phyloP scores from a whole-genome alignment of 1,140 invertebrate species.

The Hormaphis cornu region DNA sequence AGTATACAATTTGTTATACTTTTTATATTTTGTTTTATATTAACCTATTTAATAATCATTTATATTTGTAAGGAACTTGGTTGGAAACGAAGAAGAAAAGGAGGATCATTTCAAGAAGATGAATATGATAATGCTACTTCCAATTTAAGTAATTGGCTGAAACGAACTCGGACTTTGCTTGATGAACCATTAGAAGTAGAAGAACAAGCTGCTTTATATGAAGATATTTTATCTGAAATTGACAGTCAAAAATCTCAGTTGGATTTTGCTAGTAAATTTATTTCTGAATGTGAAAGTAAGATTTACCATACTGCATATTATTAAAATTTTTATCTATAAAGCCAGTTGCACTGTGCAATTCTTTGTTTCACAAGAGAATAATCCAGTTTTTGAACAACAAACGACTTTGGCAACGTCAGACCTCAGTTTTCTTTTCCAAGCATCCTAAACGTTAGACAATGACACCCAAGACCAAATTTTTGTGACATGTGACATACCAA shows the following conservation, averaged over 20 bases:
- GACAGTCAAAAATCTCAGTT: slow-evolving; percentile 9
- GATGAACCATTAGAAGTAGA: slow-evolving; percentile 28
- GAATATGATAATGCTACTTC: slow-evolving; percentile 28
- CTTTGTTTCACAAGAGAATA: too few relatives aligned
- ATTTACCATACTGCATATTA: background rate
- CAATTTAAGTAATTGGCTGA: slow-evolving; percentile 22
- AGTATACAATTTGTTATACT: background rate
- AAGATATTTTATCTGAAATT: slow-evolving; percentile 24
- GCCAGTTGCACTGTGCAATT: too few relatives aligned
- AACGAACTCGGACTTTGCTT: background rate
- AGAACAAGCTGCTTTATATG: slow-evolving; percentile 25
- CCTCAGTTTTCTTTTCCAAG: too few relatives aligned
- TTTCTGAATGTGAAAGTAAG: background rate
- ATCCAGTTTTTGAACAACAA: too few relatives aligned
- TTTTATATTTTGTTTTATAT: background rate
- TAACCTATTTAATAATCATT: background rate
- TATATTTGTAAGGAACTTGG: slow-evolving; percentile 5
- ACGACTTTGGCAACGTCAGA: too few relatives aligned
- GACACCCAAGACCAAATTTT: too few relatives aligned
- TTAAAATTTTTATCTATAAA: too few relatives aligned
- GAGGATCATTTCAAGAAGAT: slow-evolving; percentile 25
- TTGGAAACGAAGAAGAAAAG: slow-evolving; percentile 14
- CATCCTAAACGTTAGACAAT: too few relatives aligned
- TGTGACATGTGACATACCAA: too few relatives aligned
- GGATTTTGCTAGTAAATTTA: slow-evolving; percentile 23